Conservation (phyloP, 2,113 vertebrate genomes). For the Junco hyemalis region DNA sequence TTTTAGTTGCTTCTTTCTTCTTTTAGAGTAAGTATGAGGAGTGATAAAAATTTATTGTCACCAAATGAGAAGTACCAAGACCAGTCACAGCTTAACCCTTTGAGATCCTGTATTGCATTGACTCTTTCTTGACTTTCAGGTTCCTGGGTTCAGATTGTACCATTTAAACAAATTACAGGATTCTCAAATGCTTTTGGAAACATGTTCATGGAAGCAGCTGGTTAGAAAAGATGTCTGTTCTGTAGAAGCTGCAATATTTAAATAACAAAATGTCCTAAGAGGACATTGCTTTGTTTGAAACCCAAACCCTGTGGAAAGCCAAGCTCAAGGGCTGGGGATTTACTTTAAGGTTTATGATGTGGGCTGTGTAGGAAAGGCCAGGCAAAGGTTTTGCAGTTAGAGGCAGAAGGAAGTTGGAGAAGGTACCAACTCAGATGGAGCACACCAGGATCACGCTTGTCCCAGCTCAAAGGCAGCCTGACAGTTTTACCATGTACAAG, state of each 20-base stretch:
- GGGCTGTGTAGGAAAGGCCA: neutral
- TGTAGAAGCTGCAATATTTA: neutral
- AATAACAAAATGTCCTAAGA: neutral
- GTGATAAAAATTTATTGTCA: neutral
- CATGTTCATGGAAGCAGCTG: neutral
- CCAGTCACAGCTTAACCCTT: neutral
- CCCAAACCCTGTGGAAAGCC: neutral
- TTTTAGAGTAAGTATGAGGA: neutral
- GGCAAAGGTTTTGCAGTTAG: neutral
- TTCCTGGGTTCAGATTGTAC: neutral
- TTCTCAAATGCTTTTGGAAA: neutral
- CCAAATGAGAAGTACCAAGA: neutral
- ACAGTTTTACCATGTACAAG: neutral
- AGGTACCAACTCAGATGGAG: neutral
- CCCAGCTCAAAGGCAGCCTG: neutral
- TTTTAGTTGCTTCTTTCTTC: neutral
- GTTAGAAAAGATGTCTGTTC: neutral
- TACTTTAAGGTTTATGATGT: rapidly evolving
- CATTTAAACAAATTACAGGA: neutral
- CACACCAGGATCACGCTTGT: neutral
- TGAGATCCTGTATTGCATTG: neutral
- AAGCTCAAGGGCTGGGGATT: neutral
- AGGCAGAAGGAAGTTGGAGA: neutral
- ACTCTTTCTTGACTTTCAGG: neutral
- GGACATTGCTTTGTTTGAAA: neutral